Percentiles rank a stretch among this genome's conserved stretches.
Evolutionary conservation across 2,888 invertebrate genomes (phyloP).

Genomic region (Drosophila dives): DNA sequence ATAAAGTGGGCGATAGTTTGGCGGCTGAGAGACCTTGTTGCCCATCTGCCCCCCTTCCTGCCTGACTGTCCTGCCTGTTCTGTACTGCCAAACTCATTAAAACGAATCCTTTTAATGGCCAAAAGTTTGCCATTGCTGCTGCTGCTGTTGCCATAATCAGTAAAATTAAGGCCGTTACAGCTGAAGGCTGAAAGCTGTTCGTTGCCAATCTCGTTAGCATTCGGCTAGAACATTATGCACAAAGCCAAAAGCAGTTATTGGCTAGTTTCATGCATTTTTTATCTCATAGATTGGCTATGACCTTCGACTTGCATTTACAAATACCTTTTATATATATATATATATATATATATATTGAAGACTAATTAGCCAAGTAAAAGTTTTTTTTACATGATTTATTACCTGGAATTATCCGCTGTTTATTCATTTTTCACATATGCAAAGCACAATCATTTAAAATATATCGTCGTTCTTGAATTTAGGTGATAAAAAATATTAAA

Average conservation of each 20-base stretch:
- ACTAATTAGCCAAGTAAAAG: slow-evolving; percentile 21
- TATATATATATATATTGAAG: background rate
- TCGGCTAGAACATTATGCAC: slow-evolving; percentile 40
- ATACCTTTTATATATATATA: background rate
- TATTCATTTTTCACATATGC: background rate
- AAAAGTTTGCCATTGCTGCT: slow-evolving; percentile 63
- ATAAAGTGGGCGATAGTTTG: slow-evolving; percentile 34
- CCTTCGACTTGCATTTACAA: slow-evolving; percentile 30
- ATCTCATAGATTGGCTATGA: slow-evolving; percentile 17
- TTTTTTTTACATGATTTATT: slow-evolving; percentile 15
- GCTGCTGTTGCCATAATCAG: slow-evolving; percentile 69
- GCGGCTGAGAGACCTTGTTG: slow-evolving; percentile 45
- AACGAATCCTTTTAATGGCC: slow-evolving; percentile 80
- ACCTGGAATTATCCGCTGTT: background rate
- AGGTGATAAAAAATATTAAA: too few relatives aligned
- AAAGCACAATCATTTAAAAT: background rate
- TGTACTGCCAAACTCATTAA: slow-evolving; percentile 77
- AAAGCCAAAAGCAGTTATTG: slow-evolving; percentile 51
- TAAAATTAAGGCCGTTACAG: slow-evolving; percentile 75
- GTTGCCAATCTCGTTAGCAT: slow-evolving; percentile 76
- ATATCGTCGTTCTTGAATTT: too few relatives aligned
- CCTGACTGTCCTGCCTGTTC: slow-evolving; percentile 26
- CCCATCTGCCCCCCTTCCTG: slow-evolving; percentile 14
- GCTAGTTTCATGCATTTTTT: slow-evolving; percentile 22
- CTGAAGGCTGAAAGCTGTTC: slow-evolving; percentile 63